Base-by-base conservation (phyloP, 2,113 vertebrate genomes). In the Scomber scombrus region DNA sequence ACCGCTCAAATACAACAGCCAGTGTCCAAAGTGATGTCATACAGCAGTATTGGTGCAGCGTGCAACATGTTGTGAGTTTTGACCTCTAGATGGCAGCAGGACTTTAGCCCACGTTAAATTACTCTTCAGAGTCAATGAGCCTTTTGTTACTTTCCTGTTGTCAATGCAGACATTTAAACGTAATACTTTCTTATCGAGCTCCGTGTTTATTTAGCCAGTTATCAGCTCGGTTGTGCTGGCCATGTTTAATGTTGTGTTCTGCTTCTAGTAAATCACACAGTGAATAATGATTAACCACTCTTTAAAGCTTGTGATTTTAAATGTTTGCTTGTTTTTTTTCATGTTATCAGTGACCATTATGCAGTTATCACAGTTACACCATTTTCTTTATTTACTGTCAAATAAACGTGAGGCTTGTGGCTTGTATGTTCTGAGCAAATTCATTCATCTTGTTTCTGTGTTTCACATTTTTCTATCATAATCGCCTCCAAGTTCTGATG, bases 271-370 rank as follows among this genome's bases (percentile, higher is more conserved):
- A 55, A 63, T 46, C 40, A 62, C 52, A 52, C 46, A 18, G 8
- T 73, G 51, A 82, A 69, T 63, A 10, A 67, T 63, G 12, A 16
- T 73, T 2, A 68, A 88, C 78, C 78, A 88, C 79, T 90, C 65
- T 19, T 56, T 7, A 50, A 11, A 70, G 45, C 81, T 61, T 87
- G 74, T 90, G 79, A 87, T 26, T 47, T 52, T 65, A 34, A 31
- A 72, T 69, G 56, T 47, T 40, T 40, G 31, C 0, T 34, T 34
- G 5, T 34, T 34, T 34, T 5, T 40, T 9, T 40, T 40, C 34
- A 23, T 71, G 46, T 29, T 66, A 16, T 26, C n/a, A 29, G 46
- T 15, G 51, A 68, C 5, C 2, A 6, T 64, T 26, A 12, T 14
- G 7, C 45, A 49, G n/a, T 58, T n/a, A 12, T 21, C 4, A 6